A percentile compares a stretch with the other conserved stretches of the same genome.
phyloP scores from a whole-genome alignment of 2,113 vertebrate genomes.

The Manacus vitellinus region DNA sequence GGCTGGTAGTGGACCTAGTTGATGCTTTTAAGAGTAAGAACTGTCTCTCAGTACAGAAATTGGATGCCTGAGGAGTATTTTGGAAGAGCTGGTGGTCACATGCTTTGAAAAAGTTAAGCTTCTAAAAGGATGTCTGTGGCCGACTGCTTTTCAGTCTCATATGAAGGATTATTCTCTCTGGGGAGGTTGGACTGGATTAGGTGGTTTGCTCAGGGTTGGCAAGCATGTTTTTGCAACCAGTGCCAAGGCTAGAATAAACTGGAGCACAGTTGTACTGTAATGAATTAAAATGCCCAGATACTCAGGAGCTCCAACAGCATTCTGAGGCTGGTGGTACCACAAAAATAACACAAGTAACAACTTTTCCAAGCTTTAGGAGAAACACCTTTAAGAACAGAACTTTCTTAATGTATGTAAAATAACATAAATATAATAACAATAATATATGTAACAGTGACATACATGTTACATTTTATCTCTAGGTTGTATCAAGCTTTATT shows the following conservation, averaged over 20 bases:
- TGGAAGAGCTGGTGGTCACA: background rate
- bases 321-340: background rate
- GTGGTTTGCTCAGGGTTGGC: background rate
- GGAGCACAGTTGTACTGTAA: background rate
- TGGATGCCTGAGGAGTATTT: background rate
- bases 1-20: background rate
- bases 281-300: background rate
- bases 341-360: background rate
- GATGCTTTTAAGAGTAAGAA: background rate
- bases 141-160: background rate
- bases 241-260: background rate
- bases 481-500: background rate
- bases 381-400: background rate
- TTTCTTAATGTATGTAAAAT: background rate
- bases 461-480: background rate
- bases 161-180: background rate
- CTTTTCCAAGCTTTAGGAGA: background rate
- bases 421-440: background rate
- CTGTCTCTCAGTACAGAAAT: background rate
- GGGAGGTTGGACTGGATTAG: background rate
- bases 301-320: background rate
- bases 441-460: background rate
- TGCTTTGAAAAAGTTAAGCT: background rate
- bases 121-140: background rate
- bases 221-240: background rate